These are phyloP conservation scores for Yponomeuta evonymella DNA, from an alignment of 2,888 invertebrate genomes.

Conservation along the genomic window DNA sequence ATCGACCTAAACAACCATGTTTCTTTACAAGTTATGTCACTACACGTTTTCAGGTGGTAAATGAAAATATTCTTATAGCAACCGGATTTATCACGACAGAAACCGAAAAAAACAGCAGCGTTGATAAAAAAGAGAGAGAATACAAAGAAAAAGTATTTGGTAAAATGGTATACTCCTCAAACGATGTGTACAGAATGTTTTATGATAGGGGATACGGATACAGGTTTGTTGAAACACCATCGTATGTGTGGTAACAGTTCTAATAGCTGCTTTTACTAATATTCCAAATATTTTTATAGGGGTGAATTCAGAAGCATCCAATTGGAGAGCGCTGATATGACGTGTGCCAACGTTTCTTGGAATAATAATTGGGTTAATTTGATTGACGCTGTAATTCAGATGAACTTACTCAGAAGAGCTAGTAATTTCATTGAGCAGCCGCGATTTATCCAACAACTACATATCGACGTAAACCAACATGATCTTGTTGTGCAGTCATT, in stretches of 20 bases:
- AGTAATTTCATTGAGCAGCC: slow-evolving; percentile 78
- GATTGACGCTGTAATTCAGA: slow-evolving; percentile 85
- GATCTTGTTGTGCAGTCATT: not conserved
- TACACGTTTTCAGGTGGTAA: not conserved
- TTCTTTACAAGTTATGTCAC: not conserved
- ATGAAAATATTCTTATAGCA: not conserved
- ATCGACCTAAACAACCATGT: too few relatives aligned
- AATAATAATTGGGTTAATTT: slow-evolving; percentile 83
- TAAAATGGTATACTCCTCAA: not conserved
- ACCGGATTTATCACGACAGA: not conserved
- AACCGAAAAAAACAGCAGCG: not conserved
- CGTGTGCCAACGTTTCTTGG: slow-evolving; percentile 54
- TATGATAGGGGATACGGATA: not conserved
- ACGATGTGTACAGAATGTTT: not conserved
- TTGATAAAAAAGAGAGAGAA: not conserved
- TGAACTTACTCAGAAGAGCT: slow-evolving; percentile 76
- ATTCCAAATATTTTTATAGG: not conserved
- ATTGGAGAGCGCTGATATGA: not conserved
- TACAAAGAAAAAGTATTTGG: not conserved
- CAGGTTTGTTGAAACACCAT: not conserved
- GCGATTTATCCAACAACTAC: not conserved
- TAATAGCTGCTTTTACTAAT: not conserved
- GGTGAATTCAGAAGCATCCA: slow-evolving; percentile 8
- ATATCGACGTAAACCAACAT: slow-evolving; percentile 8
- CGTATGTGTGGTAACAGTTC: too few relatives aligned